Percentiles rank a stretch among this genome's conserved stretches.
Evolutionary conservation across 2,113 vertebrate species (phyloP).

Genomic region (Carollia perspicillata): DNA sequence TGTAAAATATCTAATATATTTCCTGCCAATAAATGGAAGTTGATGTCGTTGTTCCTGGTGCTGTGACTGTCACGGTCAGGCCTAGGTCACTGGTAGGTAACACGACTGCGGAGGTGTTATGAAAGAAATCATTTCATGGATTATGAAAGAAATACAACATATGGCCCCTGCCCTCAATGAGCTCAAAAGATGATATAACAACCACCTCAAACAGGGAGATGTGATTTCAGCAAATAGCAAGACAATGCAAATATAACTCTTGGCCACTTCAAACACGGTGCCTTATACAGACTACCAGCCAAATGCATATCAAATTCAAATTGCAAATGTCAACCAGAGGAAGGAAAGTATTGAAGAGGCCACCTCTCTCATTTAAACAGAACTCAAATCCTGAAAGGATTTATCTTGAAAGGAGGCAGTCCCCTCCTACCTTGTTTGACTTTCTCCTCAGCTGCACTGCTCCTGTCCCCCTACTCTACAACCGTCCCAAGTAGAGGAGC

Average conservation of each 20-base stretch:
- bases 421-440: not conserved
- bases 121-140: not conserved
- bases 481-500: not conserved
- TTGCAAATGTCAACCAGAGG: not conserved
- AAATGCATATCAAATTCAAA: constrained; percentile 18
- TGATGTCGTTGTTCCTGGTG: not conserved
- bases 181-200: not conserved
- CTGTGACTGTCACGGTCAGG: not conserved
- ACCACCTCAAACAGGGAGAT: not conserved
- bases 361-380: not conserved
- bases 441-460: not conserved
- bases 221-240: not conserved
- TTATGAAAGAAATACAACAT: not conserved
- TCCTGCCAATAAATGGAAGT: not conserved
- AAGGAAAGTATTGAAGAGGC: not conserved
- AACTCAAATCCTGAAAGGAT: not conserved
- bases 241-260: not conserved
- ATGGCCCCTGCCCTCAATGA: not conserved
- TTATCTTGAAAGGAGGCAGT: not conserved
- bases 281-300: not conserved
- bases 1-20: not conserved
- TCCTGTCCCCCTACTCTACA: not conserved
- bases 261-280: not conserved
- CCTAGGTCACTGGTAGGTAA: not conserved
- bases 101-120: not conserved